Evolutionary conservation across 2,113 vertebrate species (phyloP).

Genomic region (Mormyrus iriodes): DNA sequence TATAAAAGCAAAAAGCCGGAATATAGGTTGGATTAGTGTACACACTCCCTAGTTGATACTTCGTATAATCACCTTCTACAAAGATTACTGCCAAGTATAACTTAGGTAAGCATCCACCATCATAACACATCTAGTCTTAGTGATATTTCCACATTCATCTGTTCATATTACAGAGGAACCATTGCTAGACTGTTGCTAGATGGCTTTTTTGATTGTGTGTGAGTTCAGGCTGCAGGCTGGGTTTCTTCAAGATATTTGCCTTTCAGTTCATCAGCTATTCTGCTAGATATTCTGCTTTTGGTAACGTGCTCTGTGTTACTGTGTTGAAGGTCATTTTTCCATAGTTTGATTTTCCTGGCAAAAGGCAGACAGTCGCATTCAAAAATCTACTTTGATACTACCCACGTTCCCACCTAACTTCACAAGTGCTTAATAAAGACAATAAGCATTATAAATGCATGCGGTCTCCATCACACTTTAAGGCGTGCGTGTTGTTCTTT

Average conservation of each 20-base stretch:
- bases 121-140: not conserved
- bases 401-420: not conserved
- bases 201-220: not conserved
- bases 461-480: not conserved
- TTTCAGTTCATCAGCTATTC: not conserved
- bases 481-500: not conserved
- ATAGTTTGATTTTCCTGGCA: not conserved
- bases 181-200: not conserved
- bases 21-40: conserved; percentile 1
- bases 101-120: not conserved
- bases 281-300: not conserved
- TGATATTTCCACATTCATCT: not conserved
- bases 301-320: not conserved
- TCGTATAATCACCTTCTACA: not conserved
- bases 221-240: not conserved
- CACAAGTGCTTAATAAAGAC: conserved; percentile 4
- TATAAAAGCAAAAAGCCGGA: not conserved
- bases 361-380: not conserved
- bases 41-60: not conserved
- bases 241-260: not conserved
- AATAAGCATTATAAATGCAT: not conserved
- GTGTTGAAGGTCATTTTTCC: not conserved
- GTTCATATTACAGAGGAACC: not conserved
- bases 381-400: not conserved
- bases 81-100: not conserved